A percentile compares a stretch with the other conserved stretches of the same genome.
These are phyloP conservation scores for Sebastes cheni DNA, from an alignment of 2,797 vertebrate species.

Conservation along the genomic window DNA sequence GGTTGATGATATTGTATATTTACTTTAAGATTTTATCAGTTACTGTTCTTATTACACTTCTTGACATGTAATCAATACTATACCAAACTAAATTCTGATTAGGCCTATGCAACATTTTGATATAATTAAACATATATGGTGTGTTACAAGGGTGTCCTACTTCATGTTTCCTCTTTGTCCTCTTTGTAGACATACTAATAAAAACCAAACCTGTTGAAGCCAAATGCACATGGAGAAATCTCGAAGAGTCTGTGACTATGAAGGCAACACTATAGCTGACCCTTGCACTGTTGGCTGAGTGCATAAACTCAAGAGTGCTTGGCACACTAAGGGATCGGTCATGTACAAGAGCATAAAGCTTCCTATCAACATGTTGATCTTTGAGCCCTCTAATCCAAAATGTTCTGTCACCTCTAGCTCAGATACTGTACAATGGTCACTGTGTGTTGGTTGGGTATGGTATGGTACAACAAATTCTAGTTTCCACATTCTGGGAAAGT, in stretches of 20 bases:
- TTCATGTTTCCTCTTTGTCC: not conserved
- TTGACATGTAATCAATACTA: not conserved
- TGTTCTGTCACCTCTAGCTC: not conserved
- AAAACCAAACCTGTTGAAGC: not conserved
- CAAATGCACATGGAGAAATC: not conserved
- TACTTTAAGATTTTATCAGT: not conserved
- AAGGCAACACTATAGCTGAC: not conserved
- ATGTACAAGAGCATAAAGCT: not conserved
- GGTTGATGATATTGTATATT: not conserved
- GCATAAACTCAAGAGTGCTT: not conserved
- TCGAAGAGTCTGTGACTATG: not conserved
- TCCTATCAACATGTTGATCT: constrained; percentile 6
- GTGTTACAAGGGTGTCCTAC: not conserved
- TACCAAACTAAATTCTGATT: not conserved
- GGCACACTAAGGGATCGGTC: not conserved
- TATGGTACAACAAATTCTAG: not conserved
- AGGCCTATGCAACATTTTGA: not conserved
- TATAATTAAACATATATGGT: not conserved
- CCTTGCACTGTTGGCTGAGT: constrained; percentile 36
- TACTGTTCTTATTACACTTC: not conserved
- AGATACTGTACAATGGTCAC: not conserved
- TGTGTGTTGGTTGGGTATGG: not conserved
- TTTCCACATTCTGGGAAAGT: not conserved
- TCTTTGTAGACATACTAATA: not conserved
- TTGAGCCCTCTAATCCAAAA: constrained; percentile 16